Evolutionary conservation across 2,797 vertebrate genomes (phyloP).

Genomic region (Merluccius polli): DNA sequence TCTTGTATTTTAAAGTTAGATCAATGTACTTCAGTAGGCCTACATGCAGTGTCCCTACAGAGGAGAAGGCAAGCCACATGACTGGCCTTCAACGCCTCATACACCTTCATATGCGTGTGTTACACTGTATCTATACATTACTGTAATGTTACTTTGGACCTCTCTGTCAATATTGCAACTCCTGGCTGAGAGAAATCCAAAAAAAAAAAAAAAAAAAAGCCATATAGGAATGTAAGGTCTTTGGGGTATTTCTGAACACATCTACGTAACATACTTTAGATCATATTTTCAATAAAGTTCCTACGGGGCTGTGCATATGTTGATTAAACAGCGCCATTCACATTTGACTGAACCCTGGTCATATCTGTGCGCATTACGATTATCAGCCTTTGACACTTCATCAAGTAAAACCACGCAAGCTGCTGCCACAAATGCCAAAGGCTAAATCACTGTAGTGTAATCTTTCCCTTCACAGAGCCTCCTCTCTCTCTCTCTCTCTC

Average conservation of each 20-base stretch:
- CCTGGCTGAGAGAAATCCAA: too few species aligned
- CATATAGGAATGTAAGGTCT: too few species aligned
- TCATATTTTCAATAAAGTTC: too few species aligned
- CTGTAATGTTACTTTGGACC: too few species aligned
- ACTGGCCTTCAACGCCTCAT: neutral
- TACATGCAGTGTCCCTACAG: neutral
- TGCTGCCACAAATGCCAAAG: slow-evolving; percentile 47
- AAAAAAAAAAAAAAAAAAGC: too few species aligned
- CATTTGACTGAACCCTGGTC: slow-evolving; percentile 44
- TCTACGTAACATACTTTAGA: too few species aligned
- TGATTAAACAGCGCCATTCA: slow-evolving; percentile 41
- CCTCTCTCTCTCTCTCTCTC: slow-evolving; percentile 38
- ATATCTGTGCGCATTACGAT: slow-evolving; percentile 35
- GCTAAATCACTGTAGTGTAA: slow-evolving; percentile 50
- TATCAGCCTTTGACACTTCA: slow-evolving; percentile 50
- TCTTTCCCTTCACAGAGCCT: slow-evolving; percentile 43
- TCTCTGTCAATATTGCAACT: too few species aligned
- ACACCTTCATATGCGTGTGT: neutral
- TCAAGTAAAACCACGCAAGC: slow-evolving; percentile 51
- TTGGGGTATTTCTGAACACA: neutral
- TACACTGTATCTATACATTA: too few species aligned
- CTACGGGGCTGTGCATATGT: neutral
- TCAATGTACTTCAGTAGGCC: too few species aligned
- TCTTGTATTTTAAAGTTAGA: neutral
- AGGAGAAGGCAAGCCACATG: neutral